Conservation (phyloP, 2,797 vertebrate genomes). For the Pteropus rufus region DNA sequence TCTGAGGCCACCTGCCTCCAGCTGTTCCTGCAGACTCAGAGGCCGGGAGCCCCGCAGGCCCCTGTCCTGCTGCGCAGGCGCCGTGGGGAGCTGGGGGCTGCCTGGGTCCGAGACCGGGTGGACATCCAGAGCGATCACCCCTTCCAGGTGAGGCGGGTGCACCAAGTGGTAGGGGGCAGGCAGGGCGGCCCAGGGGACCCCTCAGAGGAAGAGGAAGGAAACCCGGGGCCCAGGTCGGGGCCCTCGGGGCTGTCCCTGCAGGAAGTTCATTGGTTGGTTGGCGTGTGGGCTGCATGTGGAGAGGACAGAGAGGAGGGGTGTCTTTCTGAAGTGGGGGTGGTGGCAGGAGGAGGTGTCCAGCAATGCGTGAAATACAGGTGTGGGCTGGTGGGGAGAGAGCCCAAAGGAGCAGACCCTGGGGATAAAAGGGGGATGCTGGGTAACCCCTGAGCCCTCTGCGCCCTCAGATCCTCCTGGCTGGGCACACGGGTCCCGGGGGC, state of each 20-base stretch:
- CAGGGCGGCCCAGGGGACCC: neutral
- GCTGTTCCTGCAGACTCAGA: constrained; percentile 53
- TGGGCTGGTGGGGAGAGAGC: neutral
- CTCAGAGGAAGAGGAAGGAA: neutral
- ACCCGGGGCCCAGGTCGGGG: accelerated
- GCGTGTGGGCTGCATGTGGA: neutral
- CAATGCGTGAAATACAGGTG: accelerated
- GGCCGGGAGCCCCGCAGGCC: accelerated
- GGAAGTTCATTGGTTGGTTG: neutral
- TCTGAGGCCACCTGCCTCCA: constrained; percentile 81
- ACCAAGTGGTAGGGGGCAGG: accelerated
- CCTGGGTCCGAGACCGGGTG: constrained; percentile 92
- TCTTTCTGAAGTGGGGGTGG: neutral
- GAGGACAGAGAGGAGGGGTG: no score
- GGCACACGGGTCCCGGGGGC: constrained; percentile 83
- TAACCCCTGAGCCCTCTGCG: accelerated
- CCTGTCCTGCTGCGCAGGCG: constrained; percentile 79
- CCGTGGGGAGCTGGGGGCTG: constrained; percentile 86
- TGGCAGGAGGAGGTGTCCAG: neutral
- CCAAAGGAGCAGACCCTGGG: accelerated
- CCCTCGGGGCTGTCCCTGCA: neutral
- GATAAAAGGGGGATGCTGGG: neutral
- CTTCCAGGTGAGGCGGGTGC: constrained; percentile 84
- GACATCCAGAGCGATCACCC: constrained; percentile 75
- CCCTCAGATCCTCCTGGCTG: constrained; percentile 88